Percentiles rank a stretch among this genome's conserved stretches.
phyloP scores from a whole-genome alignment of 2,797 vertebrate genomes.

The Brachyrhaphis roseni region DNA sequence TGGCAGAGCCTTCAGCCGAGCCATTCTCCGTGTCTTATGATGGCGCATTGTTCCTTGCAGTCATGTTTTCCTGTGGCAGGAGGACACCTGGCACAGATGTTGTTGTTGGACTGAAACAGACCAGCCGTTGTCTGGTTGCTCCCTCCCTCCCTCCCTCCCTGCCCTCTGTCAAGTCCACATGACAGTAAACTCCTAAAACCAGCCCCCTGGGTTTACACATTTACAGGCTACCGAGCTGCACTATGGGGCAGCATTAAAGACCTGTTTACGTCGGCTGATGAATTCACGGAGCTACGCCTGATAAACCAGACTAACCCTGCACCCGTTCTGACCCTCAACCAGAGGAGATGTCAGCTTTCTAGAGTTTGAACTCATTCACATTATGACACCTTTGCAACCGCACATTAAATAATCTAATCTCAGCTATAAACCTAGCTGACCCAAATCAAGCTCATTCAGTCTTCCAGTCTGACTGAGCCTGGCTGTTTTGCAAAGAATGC shows the following conservation, averaged over 20 bases:
- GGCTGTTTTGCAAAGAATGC: neutral
- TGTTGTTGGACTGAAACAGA: conserved; percentile 49
- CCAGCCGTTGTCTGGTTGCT: conserved; percentile 56
- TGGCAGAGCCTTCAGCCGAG: conserved; percentile 34
- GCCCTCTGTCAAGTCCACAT: conserved; percentile 65
- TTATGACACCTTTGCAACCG: neutral
- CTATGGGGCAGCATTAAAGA: neutral
- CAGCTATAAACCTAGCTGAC: neutral
- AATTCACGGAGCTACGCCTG: neutral
- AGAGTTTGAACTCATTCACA: neutral
- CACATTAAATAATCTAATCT: neutral
- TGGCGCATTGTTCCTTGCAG: conserved; percentile 3
- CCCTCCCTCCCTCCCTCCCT: conserved; percentile 31
- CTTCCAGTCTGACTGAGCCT: neutral
- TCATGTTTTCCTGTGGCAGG: neutral
- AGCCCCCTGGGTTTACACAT: conserved; percentile 46
- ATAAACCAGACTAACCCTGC: neutral
- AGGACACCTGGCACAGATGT: conserved; percentile 36
- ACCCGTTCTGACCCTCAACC: neutral
- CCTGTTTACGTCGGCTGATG: neutral
- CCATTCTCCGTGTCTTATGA: conserved; percentile 33
- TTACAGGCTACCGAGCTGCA: conserved; percentile 29
- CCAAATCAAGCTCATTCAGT: neutral
- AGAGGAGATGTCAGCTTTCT: neutral
- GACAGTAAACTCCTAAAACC: conserved; percentile 58